A percentile compares a stretch with the other conserved stretches of the same genome.
phyloP scores from a whole-genome alignment of 2,797 vertebrate genomes.

The Nyctibius grandis region DNA sequence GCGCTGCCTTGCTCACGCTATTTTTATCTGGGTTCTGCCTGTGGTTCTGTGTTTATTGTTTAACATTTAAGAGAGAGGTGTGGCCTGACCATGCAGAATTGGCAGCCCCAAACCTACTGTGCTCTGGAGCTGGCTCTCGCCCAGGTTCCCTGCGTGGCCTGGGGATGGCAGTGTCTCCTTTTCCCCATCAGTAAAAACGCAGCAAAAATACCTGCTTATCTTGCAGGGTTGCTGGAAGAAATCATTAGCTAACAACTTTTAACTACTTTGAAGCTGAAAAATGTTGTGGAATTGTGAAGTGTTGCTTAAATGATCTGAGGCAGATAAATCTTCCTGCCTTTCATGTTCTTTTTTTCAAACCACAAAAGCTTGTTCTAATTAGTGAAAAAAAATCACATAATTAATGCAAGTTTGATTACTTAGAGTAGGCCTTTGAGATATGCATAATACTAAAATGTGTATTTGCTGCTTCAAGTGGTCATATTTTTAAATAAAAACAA shows the following conservation, averaged over 20 bases:
- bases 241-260: background rate
- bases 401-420: background rate
- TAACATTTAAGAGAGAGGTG: background rate
- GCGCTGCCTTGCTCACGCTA: background rate
- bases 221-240: background rate
- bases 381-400: background rate
- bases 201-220: background rate
- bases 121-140: background rate
- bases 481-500: background rate
- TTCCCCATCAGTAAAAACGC: rapidly evolving
- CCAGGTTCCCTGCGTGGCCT: background rate
- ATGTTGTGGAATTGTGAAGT: background rate
- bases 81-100: background rate
- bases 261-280: background rate
- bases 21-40: background rate
- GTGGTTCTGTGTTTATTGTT: background rate
- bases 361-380: background rate
- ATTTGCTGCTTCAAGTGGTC: background rate
- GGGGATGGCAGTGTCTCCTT: background rate
- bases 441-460: no score
- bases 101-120: background rate
- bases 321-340: background rate
- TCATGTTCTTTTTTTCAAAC: background rate
- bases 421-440: background rate
- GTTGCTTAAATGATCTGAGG: background rate